Evolutionary conservation across 2,113 vertebrate species (phyloP).

Genomic region (Larimichthys crocea): DNA sequence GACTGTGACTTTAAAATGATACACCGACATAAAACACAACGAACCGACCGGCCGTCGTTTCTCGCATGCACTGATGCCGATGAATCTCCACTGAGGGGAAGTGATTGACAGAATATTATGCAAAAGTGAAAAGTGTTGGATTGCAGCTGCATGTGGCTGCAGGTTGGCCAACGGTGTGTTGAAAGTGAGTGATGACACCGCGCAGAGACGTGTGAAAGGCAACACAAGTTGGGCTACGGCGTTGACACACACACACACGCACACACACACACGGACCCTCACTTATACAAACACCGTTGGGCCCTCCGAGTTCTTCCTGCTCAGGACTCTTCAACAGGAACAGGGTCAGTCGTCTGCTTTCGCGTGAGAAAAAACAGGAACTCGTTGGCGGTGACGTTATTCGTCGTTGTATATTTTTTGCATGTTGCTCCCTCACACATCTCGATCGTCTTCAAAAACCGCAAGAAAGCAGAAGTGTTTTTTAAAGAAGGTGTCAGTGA

Average conservation of each 20-base stretch:
- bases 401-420: constrained; percentile 48
- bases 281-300: constrained; percentile 43
- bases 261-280: constrained; percentile 15
- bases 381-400: constrained; percentile 68
- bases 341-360: constrained; percentile 43
- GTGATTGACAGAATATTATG: constrained; percentile 44
- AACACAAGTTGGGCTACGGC: constrained; percentile 7
- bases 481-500: constrained; percentile 53
- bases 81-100: constrained; percentile 18
- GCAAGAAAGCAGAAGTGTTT: constrained; percentile 75
- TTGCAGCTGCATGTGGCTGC: constrained; percentile 50
- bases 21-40: too few species aligned
- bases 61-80: neutral
- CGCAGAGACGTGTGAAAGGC: constrained; percentile 24
- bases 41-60: neutral
- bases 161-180: constrained; percentile 67
- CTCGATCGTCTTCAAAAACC: constrained; percentile 18
- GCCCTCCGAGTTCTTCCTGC: constrained; percentile 23
- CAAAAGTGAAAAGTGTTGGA: constrained; percentile 66
- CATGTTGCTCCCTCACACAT: constrained; percentile 56
- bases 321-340: constrained; percentile 44
- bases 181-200: constrained; percentile 69
- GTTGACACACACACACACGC: constrained; percentile 15
- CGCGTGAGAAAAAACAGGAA: constrained; percentile 83
- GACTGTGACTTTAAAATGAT: too few species aligned